Percentiles rank a stretch among this genome's conserved stretches.
Evolutionary conservation across 2,113 vertebrate genomes (phyloP).

Genomic region (Amphilophus citrinellus): DNA sequence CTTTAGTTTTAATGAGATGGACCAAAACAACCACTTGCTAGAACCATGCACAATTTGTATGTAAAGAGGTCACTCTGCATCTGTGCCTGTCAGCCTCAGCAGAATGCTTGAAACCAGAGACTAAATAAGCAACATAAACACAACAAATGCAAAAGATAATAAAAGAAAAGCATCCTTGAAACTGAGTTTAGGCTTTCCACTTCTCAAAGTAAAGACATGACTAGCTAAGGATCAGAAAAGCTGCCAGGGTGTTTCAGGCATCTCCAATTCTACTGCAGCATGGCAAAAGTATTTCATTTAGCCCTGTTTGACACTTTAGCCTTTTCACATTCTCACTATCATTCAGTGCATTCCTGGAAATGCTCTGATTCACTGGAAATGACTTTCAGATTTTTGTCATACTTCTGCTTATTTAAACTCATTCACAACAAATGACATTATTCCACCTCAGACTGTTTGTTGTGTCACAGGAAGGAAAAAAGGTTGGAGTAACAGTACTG

Average conservation of each 20-base stretch:
- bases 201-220: conserved; percentile 1
- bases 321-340: neutral
- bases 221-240: neutral
- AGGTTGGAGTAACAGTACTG: neutral
- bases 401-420: neutral
- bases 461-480: neutral
- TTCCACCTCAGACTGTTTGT: neutral
- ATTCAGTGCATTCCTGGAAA: neutral
- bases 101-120: neutral
- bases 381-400: neutral
- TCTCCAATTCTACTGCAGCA: neutral
- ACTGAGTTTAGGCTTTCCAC: neutral
- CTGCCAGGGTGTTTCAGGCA: neutral
- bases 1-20: conserved; percentile 23
- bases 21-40: neutral
- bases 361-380: neutral
- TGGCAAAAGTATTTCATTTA: conserved; percentile 8
- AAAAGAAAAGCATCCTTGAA: neutral
- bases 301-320: neutral
- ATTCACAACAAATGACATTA: neutral
- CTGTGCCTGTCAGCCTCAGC: neutral
- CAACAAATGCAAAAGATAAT: neutral
- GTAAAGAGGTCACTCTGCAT: neutral
- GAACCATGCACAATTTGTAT: neutral
- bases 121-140: neutral